phyloP scores from a whole-genome alignment of 1,140 invertebrate genomes.

The Anastrepha ludens region DNA sequence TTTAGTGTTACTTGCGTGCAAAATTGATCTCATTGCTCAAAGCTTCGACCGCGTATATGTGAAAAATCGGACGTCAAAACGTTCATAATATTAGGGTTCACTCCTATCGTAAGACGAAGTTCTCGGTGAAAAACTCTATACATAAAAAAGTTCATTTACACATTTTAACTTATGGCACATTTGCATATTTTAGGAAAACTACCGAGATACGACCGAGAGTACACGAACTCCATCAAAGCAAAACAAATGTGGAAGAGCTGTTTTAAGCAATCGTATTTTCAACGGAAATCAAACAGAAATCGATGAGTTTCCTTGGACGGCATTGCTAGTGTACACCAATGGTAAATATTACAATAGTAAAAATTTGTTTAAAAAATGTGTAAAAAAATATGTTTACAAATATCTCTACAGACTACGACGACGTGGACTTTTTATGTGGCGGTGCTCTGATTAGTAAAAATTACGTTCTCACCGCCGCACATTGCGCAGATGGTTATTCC shows the following conservation, averaged over 20 bases:
- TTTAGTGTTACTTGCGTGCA: no score
- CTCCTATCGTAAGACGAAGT: no score
- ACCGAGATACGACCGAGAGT: neutral
- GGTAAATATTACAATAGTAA: no score
- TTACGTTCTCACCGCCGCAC: neutral
- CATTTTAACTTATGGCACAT: no score
- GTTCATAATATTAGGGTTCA: no score
- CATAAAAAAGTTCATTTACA: no score
- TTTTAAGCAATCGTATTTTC: neutral
- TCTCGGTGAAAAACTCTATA: no score
- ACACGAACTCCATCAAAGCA: neutral
- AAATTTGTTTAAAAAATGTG: no score
- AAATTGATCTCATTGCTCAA: no score
- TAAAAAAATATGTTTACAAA: neutral
- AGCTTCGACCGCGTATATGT: no score
- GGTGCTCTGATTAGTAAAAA: neutral
- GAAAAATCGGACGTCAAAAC: no score
- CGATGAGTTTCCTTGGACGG: constrained; percentile 5
- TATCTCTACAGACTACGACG: neutral
- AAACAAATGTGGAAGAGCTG: neutral
- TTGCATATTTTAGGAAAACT: neutral
- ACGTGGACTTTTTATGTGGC: neutral
- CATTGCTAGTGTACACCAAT: neutral
- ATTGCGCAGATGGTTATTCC: neutral
- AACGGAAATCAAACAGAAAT: neutral